These are phyloP conservation scores for Agapostemon virescens DNA, from an alignment of 2,888 invertebrate genomes.

Conservation along the genomic window DNA sequence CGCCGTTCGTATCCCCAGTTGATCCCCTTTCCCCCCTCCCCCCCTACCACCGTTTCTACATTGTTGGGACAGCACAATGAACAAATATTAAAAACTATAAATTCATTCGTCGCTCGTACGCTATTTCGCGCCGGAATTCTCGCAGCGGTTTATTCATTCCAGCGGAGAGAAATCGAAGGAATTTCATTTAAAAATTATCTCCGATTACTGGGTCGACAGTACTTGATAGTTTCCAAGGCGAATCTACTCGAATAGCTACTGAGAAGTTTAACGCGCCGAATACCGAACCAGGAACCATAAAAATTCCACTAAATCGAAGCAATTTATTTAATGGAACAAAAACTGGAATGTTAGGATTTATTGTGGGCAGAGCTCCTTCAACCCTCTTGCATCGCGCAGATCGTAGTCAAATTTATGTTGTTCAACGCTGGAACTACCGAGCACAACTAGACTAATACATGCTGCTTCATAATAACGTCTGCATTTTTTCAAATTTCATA, in stretches of 20 bases:
- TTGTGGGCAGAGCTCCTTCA: background rate
- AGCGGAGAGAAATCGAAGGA: conserved; percentile 43
- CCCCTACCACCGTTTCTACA: conserved; percentile 20
- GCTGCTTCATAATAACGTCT: no score
- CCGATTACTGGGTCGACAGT: conserved; percentile 38
- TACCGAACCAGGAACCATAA: background rate
- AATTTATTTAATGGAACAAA: conserved; percentile 3
- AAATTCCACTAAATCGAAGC: background rate
- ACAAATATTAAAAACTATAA: conserved; percentile 74
- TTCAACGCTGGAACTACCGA: no score
- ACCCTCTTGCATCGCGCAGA: background rate
- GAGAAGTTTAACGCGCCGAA: background rate
- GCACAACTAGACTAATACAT: no score
- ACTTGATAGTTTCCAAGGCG: conserved; percentile 22
- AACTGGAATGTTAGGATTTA: conserved; percentile 9
- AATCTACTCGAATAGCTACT: conserved; percentile 16
- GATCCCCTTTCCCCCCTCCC: conserved; percentile 1
- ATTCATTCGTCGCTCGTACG: conserved; percentile 64
- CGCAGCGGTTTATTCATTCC: conserved; percentile 2
- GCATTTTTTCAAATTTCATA: no score
- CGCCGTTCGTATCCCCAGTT: conserved; percentile 44
- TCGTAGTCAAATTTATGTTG: background rate
- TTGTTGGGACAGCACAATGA: conserved; percentile 58
- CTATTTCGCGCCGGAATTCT: conserved; percentile 19
- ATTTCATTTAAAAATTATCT: conserved; percentile 57